Percentiles rank a stretch among this genome's conserved stretches.
Conservation (phyloP, 2,797 vertebrate species). For the Aphelocoma californica region DNA sequence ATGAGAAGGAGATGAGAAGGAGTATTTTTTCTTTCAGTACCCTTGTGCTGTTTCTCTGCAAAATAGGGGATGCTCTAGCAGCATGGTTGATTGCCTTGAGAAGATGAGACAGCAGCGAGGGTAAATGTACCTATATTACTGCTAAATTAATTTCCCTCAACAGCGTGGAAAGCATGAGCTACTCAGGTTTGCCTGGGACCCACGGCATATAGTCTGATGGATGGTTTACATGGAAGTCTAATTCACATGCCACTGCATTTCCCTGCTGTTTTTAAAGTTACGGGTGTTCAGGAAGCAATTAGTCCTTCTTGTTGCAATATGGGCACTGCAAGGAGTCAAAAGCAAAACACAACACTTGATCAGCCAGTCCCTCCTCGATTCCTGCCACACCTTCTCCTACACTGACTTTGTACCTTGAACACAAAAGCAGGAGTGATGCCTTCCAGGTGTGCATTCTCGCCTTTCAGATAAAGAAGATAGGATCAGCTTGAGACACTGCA, state of each 20-base stretch:
- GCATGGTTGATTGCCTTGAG: not conserved
- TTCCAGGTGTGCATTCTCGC: not conserved
- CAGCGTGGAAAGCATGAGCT: not conserved
- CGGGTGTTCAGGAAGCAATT: not conserved
- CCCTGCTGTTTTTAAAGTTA: not conserved
- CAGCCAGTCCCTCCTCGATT: not conserved
- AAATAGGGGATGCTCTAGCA: not conserved
- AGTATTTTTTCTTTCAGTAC: not conserved
- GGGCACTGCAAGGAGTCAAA: not conserved
- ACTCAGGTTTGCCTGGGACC: not conserved
- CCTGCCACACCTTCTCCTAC: not conserved
- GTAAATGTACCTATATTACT: not conserved
- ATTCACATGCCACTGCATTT: not conserved
- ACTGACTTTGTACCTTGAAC: not conserved
- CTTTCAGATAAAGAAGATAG: not conserved
- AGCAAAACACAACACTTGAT: not conserved
- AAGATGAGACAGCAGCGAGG: not conserved
- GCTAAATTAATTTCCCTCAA: not conserved
- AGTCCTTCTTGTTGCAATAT: not conserved
- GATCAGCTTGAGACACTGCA: not conserved
- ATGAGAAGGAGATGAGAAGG: not conserved
- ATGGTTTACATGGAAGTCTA: not conserved
- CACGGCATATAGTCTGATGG: not conserved
- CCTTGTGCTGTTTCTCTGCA: not conserved
- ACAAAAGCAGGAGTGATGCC: not conserved